Evolutionary conservation across 2,797 vertebrate species (phyloP).

Genomic region (Pampus argenteus): DNA sequence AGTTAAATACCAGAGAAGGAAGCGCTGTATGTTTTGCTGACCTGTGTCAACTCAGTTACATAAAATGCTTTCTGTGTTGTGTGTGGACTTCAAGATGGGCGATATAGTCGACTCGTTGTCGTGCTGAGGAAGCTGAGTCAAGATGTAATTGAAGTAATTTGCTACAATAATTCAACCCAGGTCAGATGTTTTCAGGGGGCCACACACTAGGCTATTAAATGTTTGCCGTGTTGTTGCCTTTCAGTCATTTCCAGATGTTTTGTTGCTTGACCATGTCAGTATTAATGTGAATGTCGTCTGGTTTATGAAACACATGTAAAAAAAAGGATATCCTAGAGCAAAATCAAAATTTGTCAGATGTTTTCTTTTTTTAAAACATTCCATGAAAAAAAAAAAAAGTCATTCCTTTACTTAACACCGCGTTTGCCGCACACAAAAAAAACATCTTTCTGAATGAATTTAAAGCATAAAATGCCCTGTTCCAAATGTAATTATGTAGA

Average conservation of each 20-base stretch:
- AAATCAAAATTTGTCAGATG: slow-evolving; percentile 78
- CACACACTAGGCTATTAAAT: slow-evolving; percentile 75
- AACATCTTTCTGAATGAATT: slow-evolving; percentile 23
- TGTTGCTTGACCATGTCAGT: slow-evolving; percentile 78
- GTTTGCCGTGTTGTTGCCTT: slow-evolving; percentile 72
- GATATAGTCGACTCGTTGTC: slow-evolving; percentile 53
- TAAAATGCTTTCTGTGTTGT: slow-evolving; percentile 60
- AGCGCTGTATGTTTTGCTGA: slow-evolving; percentile 82
- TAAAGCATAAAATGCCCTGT: slow-evolving; percentile 46
- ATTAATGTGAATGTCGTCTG: slow-evolving; percentile 85
- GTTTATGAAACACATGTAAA: slow-evolving; percentile 72
- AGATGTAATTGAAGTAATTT: slow-evolving; percentile 76
- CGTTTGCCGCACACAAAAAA: slow-evolving; percentile 28
- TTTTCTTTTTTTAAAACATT: slow-evolving; percentile 43
- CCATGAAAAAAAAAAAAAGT: slow-evolving; percentile 29
- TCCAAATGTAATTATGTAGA: slow-evolving; percentile 29
- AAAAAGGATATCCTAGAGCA: slow-evolving; percentile 66
- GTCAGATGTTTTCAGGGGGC: slow-evolving; percentile 76
- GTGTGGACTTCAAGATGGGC: slow-evolving; percentile 54
- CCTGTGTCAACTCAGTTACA: slow-evolving; percentile 72
- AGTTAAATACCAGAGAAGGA: slow-evolving; percentile 73
- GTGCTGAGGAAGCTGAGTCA: slow-evolving; percentile 63
- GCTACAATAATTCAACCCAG: slow-evolving; percentile 71
- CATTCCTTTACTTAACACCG: slow-evolving; percentile 27
- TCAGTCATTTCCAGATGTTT: slow-evolving; percentile 74